Evolutionary conservation across 1,140 invertebrate species (phyloP).

Genomic region (Drosophila carrolli): DNA sequence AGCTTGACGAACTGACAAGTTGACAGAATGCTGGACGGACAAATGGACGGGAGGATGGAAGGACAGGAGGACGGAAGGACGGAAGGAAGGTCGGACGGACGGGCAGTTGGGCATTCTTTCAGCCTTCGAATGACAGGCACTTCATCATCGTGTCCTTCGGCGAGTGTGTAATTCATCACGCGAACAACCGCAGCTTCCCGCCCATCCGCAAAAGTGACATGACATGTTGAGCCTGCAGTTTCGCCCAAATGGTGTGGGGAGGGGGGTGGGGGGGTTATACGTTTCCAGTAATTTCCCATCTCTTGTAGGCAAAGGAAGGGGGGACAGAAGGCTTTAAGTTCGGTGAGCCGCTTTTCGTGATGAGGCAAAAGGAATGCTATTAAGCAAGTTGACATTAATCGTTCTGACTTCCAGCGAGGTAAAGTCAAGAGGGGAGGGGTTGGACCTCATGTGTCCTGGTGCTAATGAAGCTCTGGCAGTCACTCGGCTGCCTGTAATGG

Average conservation of each 20-base stretch:
- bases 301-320: not conserved
- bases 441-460: conserved; percentile 28
- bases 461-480: conserved; percentile 46
- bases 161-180: conserved; percentile 82
- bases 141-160: conserved; percentile 83
- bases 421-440: not conserved
- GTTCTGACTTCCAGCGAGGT: conserved; percentile 61
- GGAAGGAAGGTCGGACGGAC: conserved; percentile 6
- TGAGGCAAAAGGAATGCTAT: conserved; percentile 74
- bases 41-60: not conserved
- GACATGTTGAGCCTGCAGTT: conserved; percentile 79
- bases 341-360: conserved; percentile 46
- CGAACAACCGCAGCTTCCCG: conserved; percentile 72
- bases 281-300: not conserved
- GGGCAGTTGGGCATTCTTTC: conserved; percentile 77
- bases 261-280: too few relatives aligned
- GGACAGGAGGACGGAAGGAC: not conserved
- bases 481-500: conserved; percentile 58
- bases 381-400: conserved; percentile 83
- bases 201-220: conserved; percentile 46
- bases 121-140: conserved; percentile 80
- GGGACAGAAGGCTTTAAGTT: conserved; percentile 61
- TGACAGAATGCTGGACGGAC: conserved; percentile 11
- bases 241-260: not conserved
- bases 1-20: conserved; percentile 29